Conservation (phyloP, 1,140 invertebrate species). For the Trachymyrmex cornetzi region DNA sequence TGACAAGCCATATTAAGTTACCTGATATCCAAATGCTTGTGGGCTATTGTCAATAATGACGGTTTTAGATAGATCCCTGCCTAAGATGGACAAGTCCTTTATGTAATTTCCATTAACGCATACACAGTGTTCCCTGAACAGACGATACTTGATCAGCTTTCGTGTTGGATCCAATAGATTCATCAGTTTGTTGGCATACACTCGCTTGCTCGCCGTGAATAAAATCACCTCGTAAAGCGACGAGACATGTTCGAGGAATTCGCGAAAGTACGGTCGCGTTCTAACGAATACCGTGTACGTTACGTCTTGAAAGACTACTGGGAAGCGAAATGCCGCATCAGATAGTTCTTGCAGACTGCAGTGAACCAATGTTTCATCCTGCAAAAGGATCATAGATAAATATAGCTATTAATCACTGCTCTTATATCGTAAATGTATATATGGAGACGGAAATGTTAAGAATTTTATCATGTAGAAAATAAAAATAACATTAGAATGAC, state of each 20-base stretch:
- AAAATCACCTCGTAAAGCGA: slow-evolving; percentile 97
- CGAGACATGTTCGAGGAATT: slow-evolving; percentile 97
- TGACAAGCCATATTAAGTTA: slow-evolving; percentile 81
- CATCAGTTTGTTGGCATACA: slow-evolving; percentile 98
- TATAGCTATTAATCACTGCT: neutral
- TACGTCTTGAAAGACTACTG: slow-evolving; percentile 97
- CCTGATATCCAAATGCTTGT: slow-evolving; percentile 96
- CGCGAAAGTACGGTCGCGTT: slow-evolving; percentile 95
- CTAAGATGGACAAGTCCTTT: slow-evolving; percentile 97
- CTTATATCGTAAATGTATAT: neutral
- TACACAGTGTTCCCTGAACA: slow-evolving; percentile 98
- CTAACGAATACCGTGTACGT: slow-evolving; percentile 96
- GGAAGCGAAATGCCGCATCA: slow-evolving; percentile 97
- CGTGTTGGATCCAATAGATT: slow-evolving; percentile 97
- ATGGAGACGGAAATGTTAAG: neutral
- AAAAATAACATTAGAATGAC: neutral
- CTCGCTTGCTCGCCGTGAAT: slow-evolving; percentile 98
- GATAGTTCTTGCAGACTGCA: slow-evolving; percentile 97
- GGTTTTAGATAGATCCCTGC: slow-evolving; percentile 96
- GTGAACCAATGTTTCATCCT: slow-evolving; percentile 98
- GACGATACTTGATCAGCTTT: slow-evolving; percentile 95
- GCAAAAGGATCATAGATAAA: slow-evolving; percentile 8
- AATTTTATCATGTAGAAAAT: neutral
- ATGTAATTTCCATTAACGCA: slow-evolving; percentile 99
- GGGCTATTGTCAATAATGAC: slow-evolving; percentile 98